phyloP scores from a whole-genome alignment of 2,797 vertebrate species.

The Tiaroga cobitis region DNA sequence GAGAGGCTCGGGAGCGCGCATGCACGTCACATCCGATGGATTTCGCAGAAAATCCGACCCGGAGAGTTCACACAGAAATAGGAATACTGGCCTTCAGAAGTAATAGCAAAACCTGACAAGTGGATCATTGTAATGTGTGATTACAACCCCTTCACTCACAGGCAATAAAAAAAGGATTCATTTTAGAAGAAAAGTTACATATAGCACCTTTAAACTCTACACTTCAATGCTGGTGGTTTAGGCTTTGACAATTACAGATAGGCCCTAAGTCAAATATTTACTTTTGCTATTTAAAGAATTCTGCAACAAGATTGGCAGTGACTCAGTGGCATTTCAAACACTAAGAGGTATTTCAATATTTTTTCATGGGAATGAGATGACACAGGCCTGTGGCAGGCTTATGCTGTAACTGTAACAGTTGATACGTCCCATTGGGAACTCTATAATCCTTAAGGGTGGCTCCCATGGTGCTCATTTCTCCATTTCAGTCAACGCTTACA shows the following conservation, averaged over 20 bases:
- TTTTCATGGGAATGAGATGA: background rate
- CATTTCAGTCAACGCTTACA: constrained; percentile 16
- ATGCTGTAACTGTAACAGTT: background rate
- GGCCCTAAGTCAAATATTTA: background rate
- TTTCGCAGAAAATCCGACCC: too few species aligned
- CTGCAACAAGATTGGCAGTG: background rate
- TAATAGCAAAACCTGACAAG: too few species aligned
- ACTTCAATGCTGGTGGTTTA: background rate
- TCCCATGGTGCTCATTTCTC: constrained; percentile 8
- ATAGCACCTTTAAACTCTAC: too few species aligned
- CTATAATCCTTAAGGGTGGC: background rate
- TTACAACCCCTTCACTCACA: too few species aligned
- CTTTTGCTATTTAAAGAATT: constrained; percentile 10
- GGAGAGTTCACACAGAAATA: too few species aligned
- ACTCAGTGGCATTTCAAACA: background rate
- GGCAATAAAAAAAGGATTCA: too few species aligned
- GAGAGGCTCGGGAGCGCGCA: too few species aligned
- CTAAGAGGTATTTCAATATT: background rate
- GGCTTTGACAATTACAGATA: background rate
- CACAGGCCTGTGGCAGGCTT: background rate
- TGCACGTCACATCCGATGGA: too few species aligned
- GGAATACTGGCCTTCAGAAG: too few species aligned
- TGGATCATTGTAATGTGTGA: too few species aligned
- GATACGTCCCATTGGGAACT: background rate
- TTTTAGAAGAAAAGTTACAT: too few species aligned